Conservation (phyloP, 2,888 invertebrate genomes). For the Xylota segnis region DNA sequence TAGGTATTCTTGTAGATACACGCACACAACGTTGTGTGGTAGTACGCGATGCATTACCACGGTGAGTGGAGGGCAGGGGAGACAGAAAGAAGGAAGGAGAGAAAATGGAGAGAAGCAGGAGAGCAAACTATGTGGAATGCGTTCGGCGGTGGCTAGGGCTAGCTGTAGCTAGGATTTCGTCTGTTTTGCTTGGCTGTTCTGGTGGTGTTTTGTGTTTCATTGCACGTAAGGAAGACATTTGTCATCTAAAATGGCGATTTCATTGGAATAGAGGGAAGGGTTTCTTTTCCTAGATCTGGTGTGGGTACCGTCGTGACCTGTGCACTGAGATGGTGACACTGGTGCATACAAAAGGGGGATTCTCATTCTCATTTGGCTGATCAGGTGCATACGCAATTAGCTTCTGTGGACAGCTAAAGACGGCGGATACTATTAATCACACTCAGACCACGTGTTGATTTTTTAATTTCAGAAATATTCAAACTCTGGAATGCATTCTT, state of each 20-base stretch:
- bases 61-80: not conserved
- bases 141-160: slow-evolving; percentile 67
- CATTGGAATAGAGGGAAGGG: slow-evolving; percentile 52
- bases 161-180: slow-evolving; percentile 63
- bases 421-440: slow-evolving; percentile 55
- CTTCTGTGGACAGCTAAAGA: slow-evolving; percentile 41
- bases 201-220: slow-evolving; percentile 51
- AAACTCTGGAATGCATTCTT: too few species aligned
- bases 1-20: not conserved
- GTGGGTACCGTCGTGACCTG: slow-evolving; percentile 36
- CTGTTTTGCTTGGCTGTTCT: slow-evolving; percentile 32
- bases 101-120: not conserved
- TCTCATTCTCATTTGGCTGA: slow-evolving; percentile 53
- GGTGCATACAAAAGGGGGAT: slow-evolving; percentile 52
- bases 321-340: slow-evolving; percentile 57
- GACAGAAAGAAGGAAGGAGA: slow-evolving; percentile 1
- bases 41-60: too few species aligned
- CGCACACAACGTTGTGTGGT: too few species aligned
- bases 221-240: slow-evolving; percentile 76
- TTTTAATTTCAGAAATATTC: slow-evolving; percentile 3
- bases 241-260: slow-evolving; percentile 70
- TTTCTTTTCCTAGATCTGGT: slow-evolving; percentile 37
- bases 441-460: slow-evolving; percentile 6
- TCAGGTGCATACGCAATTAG: slow-evolving; percentile 68
- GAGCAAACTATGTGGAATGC: slow-evolving; percentile 61